phyloP scores from a whole-genome alignment of 2,888 invertebrate genomes.

The Xylota sylvarum region DNA sequence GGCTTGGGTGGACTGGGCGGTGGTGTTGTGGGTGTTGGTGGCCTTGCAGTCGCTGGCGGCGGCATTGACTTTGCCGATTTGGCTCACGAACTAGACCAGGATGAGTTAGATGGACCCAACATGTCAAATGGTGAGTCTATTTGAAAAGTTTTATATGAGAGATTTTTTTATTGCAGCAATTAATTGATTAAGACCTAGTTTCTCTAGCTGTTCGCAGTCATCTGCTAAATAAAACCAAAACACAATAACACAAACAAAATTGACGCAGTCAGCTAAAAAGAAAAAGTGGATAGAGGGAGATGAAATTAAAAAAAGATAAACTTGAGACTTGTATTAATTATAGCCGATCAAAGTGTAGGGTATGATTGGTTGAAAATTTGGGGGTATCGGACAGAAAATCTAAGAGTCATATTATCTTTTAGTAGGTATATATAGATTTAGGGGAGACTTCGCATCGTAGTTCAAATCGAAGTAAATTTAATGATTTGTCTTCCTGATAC shows the following conservation, averaged over 20 bases:
- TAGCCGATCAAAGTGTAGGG: conserved; percentile 20
- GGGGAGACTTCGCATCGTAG: no score
- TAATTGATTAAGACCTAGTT: conserved; percentile 22
- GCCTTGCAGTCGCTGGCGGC: conserved; percentile 83
- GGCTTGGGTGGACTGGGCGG: conserved; percentile 84
- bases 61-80: conserved; percentile 87
- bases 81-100: conserved; percentile 88
- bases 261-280: conserved; percentile 12
- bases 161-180: neutral
- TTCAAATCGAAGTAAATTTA: no score
- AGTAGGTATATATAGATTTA: no score
- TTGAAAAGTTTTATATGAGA: neutral
- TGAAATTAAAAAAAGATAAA: conserved; percentile 14
- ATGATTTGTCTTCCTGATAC: no score
- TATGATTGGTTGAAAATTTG: neutral
- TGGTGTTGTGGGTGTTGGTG: conserved; percentile 85
- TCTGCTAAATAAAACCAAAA: neutral
- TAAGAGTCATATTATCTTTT: no score
- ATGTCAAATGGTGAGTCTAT: conserved; percentile 86
- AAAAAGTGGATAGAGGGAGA: neutral
- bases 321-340: conserved; percentile 6
- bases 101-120: conserved; percentile 89
- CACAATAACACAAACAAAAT: conserved; percentile 35
- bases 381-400: neutral
- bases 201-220: neutral